Evolutionary conservation across 92 coral and sea anemone species (phyloP), one percentile per base, ranked within the genome.

Genomic region (Parazoanthus atlanticus): DNA sequence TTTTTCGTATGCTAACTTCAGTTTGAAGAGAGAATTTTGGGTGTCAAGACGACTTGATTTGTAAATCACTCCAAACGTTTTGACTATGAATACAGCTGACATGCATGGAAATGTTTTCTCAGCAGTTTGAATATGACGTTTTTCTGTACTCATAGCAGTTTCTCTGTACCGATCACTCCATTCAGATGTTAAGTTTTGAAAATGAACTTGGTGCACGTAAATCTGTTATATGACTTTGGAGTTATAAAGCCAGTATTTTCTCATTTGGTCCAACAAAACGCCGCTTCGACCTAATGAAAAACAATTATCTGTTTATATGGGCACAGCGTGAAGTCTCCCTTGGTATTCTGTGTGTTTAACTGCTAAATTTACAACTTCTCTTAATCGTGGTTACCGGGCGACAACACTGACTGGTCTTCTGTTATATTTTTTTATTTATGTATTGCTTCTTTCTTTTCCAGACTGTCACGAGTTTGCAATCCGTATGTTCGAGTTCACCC

Each of bases 401-500:
- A 69, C 41, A 26, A 41, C 41, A 70, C 28, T 29, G 26, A 11
- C 58, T 12, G 25, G n/a, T 17, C 1, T 34, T 84, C 36, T 43
- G 58, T 46, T 84, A 31, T 3, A 84, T 19, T 19, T 56, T 67
- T 19, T 47, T 71, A n/a, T 69, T 71, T 46, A 3, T 76, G 89
- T 90, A 52, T 78, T 88, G 40, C 88, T 33, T 69, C 80, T 80
- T 86, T 88, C 33, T 32, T 47, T 38, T 69, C 40, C 86, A 93
- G 98, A 93, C 92, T 86, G 94, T 95, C n/a, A 93, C 96, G 43
- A 94, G 96, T 82, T 95, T 95, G 21, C 98, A 95, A 66, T 92
- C 89, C 34, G 95, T 88, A 28, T 85, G 90, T 29, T 52, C 94
- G 40, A 91, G 94, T 34, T 86, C 91, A 16, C 91, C 91, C 21